Evolutionary conservation across 2,888 invertebrate genomes (phyloP), one percentile per base, ranked within the genome.

Genomic region (Drosophila mercatorum): DNA sequence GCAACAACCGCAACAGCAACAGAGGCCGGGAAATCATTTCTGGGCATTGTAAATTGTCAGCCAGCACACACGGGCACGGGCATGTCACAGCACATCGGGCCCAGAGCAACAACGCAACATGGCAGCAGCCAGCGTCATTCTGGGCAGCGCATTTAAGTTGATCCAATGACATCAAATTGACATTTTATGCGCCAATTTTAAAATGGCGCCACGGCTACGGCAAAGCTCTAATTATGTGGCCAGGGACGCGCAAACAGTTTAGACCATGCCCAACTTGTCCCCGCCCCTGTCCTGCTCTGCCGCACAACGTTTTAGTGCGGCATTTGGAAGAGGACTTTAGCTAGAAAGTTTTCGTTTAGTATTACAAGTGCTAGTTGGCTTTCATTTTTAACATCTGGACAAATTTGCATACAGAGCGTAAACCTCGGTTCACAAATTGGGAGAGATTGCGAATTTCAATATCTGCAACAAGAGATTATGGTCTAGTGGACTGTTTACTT

Each of bases 141-240:
- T 53, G 70, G 61, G 47, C 69, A 69, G 72, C 75, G 68, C 88
- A 88, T 87, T 87, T 90, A 90, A 90, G 90, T 81, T 87, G 90
- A 87, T 87, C 89, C 86, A 88, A 90, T 90, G 90, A 89, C 86
- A 87, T 87, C 84, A 87, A 89, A 87, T 87, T 90, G 90, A 80
- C 90, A 87, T 87, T 87, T 87, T 87, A 87, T 87, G 86, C 88
- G 86, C 87, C 86, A 87, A 90, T 87, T 89, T 83, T 76, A 89
- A 89, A 87, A 86, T 74, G 72, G 62, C 53, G 61, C 68, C 71
- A 66, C 61, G 69, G 67, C 69, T 44, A 63, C 82, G 68, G 66
- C 68, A 62, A 83, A 78, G 64, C 83, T 88, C 66, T 83, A 86
- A 83, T 83, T 83, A 83, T 88, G 87, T 88, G 87, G 84, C 81